phyloP scores from a whole-genome alignment of 30 jellyfish, hydroid and myxozoan genomes.

The Aurelia sp. region DNA sequence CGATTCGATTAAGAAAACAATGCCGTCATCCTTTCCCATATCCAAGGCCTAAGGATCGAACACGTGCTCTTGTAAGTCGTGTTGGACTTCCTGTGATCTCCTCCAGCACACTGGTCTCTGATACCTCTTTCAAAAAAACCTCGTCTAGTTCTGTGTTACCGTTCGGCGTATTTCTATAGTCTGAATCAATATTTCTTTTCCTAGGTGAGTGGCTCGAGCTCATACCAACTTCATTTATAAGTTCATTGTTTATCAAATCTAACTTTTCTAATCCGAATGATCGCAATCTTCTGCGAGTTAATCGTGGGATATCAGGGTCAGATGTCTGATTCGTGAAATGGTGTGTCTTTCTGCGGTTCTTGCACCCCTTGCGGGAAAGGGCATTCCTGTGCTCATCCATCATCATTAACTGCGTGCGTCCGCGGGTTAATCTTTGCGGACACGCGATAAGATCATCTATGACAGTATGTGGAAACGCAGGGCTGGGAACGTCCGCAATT shows the following conservation, averaged over 20 bases:
- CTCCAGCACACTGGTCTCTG: neutral
- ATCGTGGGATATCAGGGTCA: slow-evolving; percentile 1
- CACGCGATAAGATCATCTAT: slow-evolving; percentile 69
- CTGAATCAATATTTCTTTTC: neutral
- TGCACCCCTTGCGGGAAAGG: neutral
- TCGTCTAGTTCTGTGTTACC: neutral
- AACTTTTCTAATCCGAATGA: slow-evolving; percentile 40
- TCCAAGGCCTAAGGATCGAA: slow-evolving; percentile 29
- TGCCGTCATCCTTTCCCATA: no score
- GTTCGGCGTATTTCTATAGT: neutral
- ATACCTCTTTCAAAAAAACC: neutral
- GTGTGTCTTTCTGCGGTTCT: neutral
- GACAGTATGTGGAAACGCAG: slow-evolving; percentile 53
- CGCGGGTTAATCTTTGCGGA: slow-evolving; percentile 72
- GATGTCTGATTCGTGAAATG: neutral
- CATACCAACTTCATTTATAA: neutral
- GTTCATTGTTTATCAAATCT: neutral
- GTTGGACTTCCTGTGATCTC: slow-evolving; percentile 41
- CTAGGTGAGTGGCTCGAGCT: neutral
- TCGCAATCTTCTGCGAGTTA: slow-evolving; percentile 43
- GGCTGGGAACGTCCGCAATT: slow-evolving; percentile 6
- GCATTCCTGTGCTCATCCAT: slow-evolving; percentile 9
- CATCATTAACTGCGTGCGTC: slow-evolving; percentile 69
- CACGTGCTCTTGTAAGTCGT: slow-evolving; percentile 71
- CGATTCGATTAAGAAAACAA: no score